phyloP scores from a whole-genome alignment of 2,888 invertebrate genomes.

The Drosophila rubida region DNA sequence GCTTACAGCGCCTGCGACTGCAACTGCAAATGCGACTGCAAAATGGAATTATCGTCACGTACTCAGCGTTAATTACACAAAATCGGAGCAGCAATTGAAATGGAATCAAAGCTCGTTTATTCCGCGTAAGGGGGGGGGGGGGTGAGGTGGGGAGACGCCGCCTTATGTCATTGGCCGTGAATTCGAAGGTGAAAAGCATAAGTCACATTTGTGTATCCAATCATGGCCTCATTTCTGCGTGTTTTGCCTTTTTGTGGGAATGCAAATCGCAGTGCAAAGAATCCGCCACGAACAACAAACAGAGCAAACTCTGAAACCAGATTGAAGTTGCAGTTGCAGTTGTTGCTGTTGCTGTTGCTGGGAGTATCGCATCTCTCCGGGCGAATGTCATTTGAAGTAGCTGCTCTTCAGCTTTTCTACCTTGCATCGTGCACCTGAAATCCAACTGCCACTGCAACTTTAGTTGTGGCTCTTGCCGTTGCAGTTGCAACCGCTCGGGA shows the following conservation, averaged over 20 bases:
- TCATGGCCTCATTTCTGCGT: conserved; percentile 35
- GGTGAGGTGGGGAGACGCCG: not conserved
- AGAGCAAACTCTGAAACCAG: conserved; percentile 45
- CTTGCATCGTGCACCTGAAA: conserved; percentile 67
- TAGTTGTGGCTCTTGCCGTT: conserved; percentile 23
- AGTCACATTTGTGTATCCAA: conserved; percentile 43
- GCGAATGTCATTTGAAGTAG: conserved; percentile 41
- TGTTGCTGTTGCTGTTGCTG: not conserved
- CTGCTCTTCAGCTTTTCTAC: conserved; percentile 32
- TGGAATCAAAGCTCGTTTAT: conserved; percentile 11
- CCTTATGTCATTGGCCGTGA: conserved; percentile 53
- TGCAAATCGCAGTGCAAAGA: conserved; percentile 40
- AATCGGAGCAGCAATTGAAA: conserved; percentile 6
- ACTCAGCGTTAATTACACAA: conserved; percentile 22
- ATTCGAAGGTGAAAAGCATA: conserved; percentile 55
- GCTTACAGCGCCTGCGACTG: conserved; percentile 13
- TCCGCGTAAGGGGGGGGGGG: not conserved
- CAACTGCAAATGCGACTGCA: conserved; percentile 14
- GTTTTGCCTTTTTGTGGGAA: conserved; percentile 20
- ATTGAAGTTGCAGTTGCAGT: conserved; percentile 23
- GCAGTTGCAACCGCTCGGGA: conserved; percentile 22
- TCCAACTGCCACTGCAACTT: conserved; percentile 40
- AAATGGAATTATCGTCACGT: conserved; percentile 40
- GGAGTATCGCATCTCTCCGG: conserved; percentile 16
- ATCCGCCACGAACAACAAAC: conserved; percentile 1